A percentile compares a stretch with the other conserved stretches of the same genome.
phyloP scores from a whole-genome alignment of 2,113 vertebrate species.

The Ariopsis seemanni region DNA sequence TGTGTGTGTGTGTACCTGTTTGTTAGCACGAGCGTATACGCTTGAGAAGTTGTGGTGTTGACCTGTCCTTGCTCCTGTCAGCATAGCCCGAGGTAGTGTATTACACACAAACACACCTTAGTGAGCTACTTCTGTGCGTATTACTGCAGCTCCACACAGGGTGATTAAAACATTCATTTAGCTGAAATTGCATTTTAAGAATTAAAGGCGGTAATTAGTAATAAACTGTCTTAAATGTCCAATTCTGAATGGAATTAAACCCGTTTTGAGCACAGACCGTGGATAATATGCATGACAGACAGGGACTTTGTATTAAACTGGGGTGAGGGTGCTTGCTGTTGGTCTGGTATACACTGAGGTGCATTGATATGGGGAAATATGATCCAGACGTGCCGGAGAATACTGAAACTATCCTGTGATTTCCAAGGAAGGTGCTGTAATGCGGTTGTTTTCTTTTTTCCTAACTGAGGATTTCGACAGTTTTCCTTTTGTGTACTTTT shows the following conservation, averaged over 20 bases:
- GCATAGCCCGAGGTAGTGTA: conserved; percentile 38
- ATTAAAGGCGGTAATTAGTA: neutral
- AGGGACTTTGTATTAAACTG: neutral
- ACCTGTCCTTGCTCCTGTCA: conserved; percentile 52
- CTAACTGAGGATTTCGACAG: neutral
- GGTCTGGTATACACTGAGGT: neutral
- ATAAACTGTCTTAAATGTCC: neutral
- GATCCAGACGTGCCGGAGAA: neutral
- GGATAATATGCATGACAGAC: neutral
- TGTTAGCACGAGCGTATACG: conserved; percentile 59
- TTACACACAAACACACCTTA: conserved; percentile 13
- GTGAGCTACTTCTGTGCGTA: neutral
- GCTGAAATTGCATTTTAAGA: neutral
- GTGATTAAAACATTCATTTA: neutral
- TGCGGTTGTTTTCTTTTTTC: neutral
- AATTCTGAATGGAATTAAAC: neutral
- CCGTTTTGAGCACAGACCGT: neutral
- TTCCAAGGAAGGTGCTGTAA: neutral
- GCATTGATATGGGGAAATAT: neutral
- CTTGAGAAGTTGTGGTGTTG: conserved; percentile 34
- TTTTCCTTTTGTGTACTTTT: neutral
- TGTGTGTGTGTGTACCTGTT: conserved; percentile 55
- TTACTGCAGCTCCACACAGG: neutral
- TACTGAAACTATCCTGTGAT: neutral
- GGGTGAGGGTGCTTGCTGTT: neutral